Evolutionary conservation across 2,888 invertebrate genomes (phyloP).

Genomic region (Lasioglossum figueresi): DNA sequence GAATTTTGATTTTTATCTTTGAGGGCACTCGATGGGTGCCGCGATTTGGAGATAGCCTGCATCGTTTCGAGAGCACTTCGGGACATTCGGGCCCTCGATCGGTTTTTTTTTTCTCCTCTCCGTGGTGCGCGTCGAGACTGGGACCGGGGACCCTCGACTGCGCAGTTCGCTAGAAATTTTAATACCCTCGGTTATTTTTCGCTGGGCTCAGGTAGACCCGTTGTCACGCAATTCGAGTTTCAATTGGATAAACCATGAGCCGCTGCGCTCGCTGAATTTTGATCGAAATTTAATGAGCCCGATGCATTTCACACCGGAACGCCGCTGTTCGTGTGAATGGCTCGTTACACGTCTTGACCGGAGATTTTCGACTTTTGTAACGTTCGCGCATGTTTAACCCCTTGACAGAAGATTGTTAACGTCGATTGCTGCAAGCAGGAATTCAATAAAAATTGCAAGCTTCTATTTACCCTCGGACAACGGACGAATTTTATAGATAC

Average conservation of each 20-base stretch:
- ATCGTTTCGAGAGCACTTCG: constrained; percentile 79
- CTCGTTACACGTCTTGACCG: not conserved
- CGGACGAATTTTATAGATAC: too few species aligned
- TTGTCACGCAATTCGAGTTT: not conserved
- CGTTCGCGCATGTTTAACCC: not conserved
- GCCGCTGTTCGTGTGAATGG: not conserved
- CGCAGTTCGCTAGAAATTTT: constrained; percentile 49
- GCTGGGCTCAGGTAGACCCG: constrained; percentile 1
- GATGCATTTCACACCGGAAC: not conserved
- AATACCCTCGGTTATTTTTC: constrained; percentile 19
- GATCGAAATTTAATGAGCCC: not conserved
- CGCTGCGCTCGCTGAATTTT: not conserved
- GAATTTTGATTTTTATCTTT: constrained; percentile 82
- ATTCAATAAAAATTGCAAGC: too few species aligned
- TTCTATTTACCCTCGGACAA: too few species aligned
- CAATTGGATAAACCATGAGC: not conserved
- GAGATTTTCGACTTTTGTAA: not conserved
- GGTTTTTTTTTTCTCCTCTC: constrained; percentile 12
- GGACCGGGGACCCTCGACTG: constrained; percentile 52
- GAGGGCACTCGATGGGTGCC: constrained; percentile 82
- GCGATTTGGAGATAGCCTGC: constrained; percentile 82
- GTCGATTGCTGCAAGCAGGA: not conserved
- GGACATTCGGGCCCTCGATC: constrained; percentile 50
- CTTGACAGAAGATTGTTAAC: not conserved
- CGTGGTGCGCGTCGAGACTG: not conserved